Conservation (phyloP, 1,140 invertebrate species). For the Bombus cullumanus region DNA sequence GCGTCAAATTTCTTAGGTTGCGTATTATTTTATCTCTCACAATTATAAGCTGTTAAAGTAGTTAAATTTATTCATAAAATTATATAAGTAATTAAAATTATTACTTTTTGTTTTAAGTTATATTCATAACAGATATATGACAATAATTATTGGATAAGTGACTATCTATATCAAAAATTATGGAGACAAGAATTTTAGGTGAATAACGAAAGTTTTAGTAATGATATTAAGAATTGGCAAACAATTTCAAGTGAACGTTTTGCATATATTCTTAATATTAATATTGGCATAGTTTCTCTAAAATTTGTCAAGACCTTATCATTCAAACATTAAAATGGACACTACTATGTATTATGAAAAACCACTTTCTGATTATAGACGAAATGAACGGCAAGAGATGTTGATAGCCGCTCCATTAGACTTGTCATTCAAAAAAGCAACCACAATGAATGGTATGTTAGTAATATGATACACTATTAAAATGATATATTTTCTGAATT, state of each 20-base stretch:
- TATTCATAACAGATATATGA: neutral
- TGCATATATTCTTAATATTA: neutral
- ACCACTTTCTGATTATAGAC: conserved; percentile 59
- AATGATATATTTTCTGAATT: neutral
- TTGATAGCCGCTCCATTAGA: conserved; percentile 73
- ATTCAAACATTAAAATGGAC: conserved; percentile 27
- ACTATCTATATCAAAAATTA: conserved; percentile 31
- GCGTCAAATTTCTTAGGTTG: conserved; percentile 1
- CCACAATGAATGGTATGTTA: conserved; percentile 69
- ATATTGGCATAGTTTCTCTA: neutral
- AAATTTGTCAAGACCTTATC: neutral
- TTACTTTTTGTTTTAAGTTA: neutral
- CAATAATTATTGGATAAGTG: conserved; percentile 30
- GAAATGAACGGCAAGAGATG: conserved; percentile 63
- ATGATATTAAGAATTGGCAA: conserved; percentile 18
- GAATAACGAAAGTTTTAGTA: neutral
- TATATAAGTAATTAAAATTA: neutral
- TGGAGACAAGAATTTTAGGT: neutral
- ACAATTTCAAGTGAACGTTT: neutral
- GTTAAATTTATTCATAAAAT: neutral
- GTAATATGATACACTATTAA: neutral
- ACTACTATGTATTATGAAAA: neutral
- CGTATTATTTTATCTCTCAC: neutral
- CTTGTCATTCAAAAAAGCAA: conserved; percentile 75
- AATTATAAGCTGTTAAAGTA: neutral